Percentiles rank a stretch among this genome's conserved stretches.
phyloP scores from a whole-genome alignment of 2,113 vertebrate species.

The Antechinus stuartii region DNA sequence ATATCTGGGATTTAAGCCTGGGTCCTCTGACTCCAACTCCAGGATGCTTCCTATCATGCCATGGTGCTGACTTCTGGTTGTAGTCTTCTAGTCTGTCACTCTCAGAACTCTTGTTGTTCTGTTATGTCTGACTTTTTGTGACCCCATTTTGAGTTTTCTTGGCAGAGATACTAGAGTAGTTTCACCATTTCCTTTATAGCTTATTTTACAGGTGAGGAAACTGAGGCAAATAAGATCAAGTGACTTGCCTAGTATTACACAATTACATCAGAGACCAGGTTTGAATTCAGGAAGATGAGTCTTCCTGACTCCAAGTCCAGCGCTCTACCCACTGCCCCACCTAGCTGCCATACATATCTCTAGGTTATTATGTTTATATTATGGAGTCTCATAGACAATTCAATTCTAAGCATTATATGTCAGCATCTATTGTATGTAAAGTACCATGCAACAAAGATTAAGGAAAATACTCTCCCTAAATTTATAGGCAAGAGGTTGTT shows the following conservation, averaged over 20 bases:
- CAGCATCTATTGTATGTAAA: not conserved
- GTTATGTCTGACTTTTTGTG: not conserved
- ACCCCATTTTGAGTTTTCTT: not conserved
- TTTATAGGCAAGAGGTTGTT: not conserved
- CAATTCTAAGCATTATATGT: not conserved
- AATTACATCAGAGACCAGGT: too few species aligned
- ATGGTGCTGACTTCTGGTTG: not conserved
- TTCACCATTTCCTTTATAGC: not conserved
- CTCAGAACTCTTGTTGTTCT: not conserved
- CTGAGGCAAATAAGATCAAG: too few species aligned
- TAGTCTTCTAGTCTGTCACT: not conserved
- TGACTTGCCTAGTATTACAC: too few species aligned
- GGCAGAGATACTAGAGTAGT: not conserved
- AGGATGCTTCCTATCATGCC: not conserved
- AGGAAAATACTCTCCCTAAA: not conserved
- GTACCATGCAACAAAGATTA: not conserved
- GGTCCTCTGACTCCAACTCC: not conserved
- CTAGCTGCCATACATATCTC: not conserved
- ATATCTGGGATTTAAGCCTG: not conserved
- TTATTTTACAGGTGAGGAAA: too few species aligned
- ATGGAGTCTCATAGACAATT: not conserved
- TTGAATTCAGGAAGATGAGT: too few species aligned
- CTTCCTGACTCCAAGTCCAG: not conserved
- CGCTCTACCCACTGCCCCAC: too few species aligned
- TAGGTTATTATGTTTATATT: not conserved